Evolutionary conservation across 2,888 invertebrate genomes (phyloP), one percentile per base, ranked within the genome.

Genomic region (Erpobdella octoculata): DNA sequence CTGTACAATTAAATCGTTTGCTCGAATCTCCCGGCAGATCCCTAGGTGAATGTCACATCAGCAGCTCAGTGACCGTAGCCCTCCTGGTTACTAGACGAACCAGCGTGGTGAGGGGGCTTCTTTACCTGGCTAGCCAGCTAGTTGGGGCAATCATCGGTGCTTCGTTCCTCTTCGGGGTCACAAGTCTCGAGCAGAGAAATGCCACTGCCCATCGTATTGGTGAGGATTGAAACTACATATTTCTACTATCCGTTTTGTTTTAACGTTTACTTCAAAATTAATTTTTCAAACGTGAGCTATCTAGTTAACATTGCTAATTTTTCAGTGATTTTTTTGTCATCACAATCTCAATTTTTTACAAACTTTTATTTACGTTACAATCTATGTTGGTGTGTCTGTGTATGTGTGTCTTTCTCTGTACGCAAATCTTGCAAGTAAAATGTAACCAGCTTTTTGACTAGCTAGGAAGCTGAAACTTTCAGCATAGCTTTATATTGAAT

Each of bases 1-100:
- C n/a, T n/a, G n/a, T n/a, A n/a, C n/a, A n/a, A n/a, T n/a, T n/a
- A n/a, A n/a, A n/a, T n/a, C n/a, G n/a, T n/a, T n/a, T 25, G 59
- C 59, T 15, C 59, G 15, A 12, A 58, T 21, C 21, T 58, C 8
- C 15, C 9, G 18, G 8, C n/a, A 68, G 72, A 1, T 33, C 36
- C 1, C 15, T 70, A 21, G 46, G 81, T 72, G 82, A 83, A 15
- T 80, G 80, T 2, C 82, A 83, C 73, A 78, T 84, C 75, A 83
- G 83, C 71, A 83, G 83, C 0, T 82, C 83, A 1, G 79, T 84
- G 3, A 82, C 83, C 2, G 18, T 70, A 15, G 72, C 74, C n/a
- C 28, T 70, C 36, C 36, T 72, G 72, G 65, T 65, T 21, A 74
- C 74, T 1, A 61, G 71, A 8, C 53, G 72, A 12, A 53, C 58